A percentile compares a stretch with the other conserved stretches of the same genome.
phyloP scores from a whole-genome alignment of 2,797 vertebrate species.

The Sus cebifrons region DNA sequence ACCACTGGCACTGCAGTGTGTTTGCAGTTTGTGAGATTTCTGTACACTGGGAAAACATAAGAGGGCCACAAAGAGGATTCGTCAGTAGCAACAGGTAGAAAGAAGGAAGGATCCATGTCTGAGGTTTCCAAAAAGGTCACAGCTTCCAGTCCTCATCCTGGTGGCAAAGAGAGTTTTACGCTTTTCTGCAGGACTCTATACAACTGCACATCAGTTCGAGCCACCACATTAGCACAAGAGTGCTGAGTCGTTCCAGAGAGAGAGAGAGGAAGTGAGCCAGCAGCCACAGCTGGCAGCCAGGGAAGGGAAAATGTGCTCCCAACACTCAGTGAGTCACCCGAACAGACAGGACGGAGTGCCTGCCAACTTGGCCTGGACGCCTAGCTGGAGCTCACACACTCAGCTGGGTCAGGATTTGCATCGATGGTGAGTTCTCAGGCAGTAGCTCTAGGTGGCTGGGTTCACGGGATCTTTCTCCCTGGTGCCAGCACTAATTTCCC shows the following conservation, averaged over 20 bases:
- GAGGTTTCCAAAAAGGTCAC: not conserved
- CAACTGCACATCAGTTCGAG: slow-evolving; percentile 60
- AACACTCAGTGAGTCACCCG: slow-evolving; percentile 76
- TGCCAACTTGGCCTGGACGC: not conserved
- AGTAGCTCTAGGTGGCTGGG: not conserved
- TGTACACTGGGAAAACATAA: not conserved
- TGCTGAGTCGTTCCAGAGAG: slow-evolving; percentile 61
- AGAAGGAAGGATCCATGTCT: not conserved
- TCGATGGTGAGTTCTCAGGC: slow-evolving; percentile 14
- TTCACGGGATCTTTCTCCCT: no score
- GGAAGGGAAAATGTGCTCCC: slow-evolving; percentile 80
- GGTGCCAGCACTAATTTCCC: not conserved
- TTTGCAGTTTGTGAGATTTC: slow-evolving; percentile 26
- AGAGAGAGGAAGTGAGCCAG: slow-evolving; percentile 70
- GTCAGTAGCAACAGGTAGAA: not conserved
- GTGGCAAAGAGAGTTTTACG: not conserved
- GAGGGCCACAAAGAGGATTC: not conserved
- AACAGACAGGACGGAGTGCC: slow-evolving; percentile 66
- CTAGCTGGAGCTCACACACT: slow-evolving; percentile 68
- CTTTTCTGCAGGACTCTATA: slow-evolving; percentile 23
- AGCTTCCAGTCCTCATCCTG: not conserved
- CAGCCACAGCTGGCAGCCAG: slow-evolving; percentile 78
- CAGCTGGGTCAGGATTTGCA: slow-evolving; percentile 41
- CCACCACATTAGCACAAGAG: slow-evolving; percentile 27
- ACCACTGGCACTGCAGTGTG: not conserved